Percentiles rank a stretch among this genome's conserved stretches.
Evolutionary conservation across 2,888 invertebrate species (phyloP).

Genomic region (Dicycla oo): DNA sequence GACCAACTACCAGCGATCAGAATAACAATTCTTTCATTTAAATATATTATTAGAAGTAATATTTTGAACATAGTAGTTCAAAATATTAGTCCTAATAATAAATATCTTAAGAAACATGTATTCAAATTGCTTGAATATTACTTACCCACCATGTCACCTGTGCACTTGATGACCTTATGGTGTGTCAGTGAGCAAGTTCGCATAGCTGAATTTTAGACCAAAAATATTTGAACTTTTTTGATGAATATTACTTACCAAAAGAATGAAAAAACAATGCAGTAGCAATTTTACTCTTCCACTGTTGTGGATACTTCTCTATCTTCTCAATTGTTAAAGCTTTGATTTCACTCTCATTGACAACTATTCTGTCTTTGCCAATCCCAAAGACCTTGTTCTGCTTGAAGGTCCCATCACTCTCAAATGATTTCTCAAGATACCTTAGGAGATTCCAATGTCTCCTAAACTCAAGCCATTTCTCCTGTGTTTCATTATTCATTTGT

Average conservation of each 20-base stretch:
- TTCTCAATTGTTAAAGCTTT: slow-evolving; percentile 87
- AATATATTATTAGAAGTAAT: too few relatives aligned
- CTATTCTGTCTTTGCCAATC: slow-evolving; percentile 79
- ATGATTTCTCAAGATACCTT: slow-evolving; percentile 85
- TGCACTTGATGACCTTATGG: not conserved
- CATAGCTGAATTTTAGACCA: not conserved
- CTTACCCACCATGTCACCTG: not conserved
- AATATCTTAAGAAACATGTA: not conserved
- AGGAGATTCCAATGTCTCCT: slow-evolving; percentile 85
- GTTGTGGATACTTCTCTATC: slow-evolving; percentile 82
- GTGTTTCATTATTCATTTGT: slow-evolving; percentile 78
- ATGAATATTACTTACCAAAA: slow-evolving; percentile 84
- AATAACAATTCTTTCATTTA: not conserved
- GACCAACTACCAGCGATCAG: not conserved
- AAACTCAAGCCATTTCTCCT: slow-evolving; percentile 80
- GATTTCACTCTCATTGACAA: slow-evolving; percentile 88
- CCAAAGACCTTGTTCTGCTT: slow-evolving; percentile 89
- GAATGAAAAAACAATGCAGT: slow-evolving; percentile 90
- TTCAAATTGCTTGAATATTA: not conserved
- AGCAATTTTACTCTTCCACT: slow-evolving; percentile 90
- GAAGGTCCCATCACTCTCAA: slow-evolving; percentile 86
- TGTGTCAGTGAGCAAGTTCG: too few relatives aligned
- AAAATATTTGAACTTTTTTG: not conserved
- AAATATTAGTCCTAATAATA: not conserved
- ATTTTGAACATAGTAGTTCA: not conserved